Base-by-base conservation (phyloP, 2,888 invertebrate genomes). In the Thecophora atra region DNA sequence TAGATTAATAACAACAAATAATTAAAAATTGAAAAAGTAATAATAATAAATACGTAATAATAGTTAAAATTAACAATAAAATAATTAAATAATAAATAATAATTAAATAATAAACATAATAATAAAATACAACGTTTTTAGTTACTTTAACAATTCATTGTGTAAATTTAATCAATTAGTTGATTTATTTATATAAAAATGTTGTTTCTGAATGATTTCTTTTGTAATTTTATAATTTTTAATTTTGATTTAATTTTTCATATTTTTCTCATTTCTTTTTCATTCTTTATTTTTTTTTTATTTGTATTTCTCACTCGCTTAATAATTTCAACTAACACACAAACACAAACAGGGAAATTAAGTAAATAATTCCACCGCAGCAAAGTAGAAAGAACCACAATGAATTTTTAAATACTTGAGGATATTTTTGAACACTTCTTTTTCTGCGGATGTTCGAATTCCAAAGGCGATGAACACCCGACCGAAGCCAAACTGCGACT, bases 401-500 rank as follows among this genome's bases (percentile, higher is more conserved):
- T 8, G 5, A 30, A 6, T n/a, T 30, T 30, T 30, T 30, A 6
- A 6, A 30, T 30, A 30, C 30, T 8, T 30, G 5, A 30, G 30
- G 8, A 30, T 30, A 30, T 30, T 42, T 62, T 54, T 42, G 68
- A 28, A 37, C 6, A 17, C 54, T 56, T 56, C n/a, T 52, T 11
- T 54, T 66, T 28, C 28, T 15, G 24, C 51, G 47, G 52, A 28
- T 19, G 21, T 44, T 60, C 52, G 63, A 52, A 60, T 19, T 44
- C 24, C 47, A 68, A 73, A 62, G 68, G 70, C 75, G 72, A 28
- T 26, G 26, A 58, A 73, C 72, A 71, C 72, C 69, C 73, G 73
- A 74, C 70, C 74, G 75, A 74, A 72, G 74, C 70, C 75, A 70
- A 75, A 74, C 74, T 74, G 72, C 74, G 74, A 75, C 75, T 75